These are phyloP conservation scores for Podilymbus podiceps DNA, from an alignment of 2,113 vertebrate genomes.

Conservation along the genomic window DNA sequence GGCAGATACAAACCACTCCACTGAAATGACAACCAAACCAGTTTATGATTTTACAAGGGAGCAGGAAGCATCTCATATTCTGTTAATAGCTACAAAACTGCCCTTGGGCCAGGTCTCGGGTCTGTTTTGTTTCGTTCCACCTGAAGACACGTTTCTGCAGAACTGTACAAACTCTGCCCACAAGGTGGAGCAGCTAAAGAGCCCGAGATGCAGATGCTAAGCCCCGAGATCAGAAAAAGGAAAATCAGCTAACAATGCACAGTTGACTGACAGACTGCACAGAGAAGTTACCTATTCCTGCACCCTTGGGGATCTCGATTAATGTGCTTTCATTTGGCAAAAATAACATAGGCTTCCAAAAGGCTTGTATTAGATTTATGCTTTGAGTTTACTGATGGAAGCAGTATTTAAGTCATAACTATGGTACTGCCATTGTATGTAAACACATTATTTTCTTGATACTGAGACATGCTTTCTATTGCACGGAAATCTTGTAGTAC, in stretches of 20 bases:
- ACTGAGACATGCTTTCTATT: neutral
- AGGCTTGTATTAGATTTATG: neutral
- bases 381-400: neutral
- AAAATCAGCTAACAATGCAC: neutral
- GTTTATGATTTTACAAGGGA: neutral
- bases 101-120: neutral
- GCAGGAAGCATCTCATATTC: neutral
- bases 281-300: neutral
- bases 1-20: neutral
- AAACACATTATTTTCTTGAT: neutral
- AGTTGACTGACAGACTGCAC: neutral
- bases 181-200: conserved; percentile 54
- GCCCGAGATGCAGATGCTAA: neutral
- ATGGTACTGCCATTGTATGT: neutral
- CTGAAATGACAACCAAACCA: neutral
- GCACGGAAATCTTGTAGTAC: neutral
- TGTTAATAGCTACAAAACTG: neutral
- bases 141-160: neutral
- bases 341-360: neutral
- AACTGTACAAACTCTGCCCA: neutral
- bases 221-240: neutral
- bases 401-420: neutral
- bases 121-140: neutral
- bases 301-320: neutral
- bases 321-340: neutral